A percentile compares a stretch with the other conserved stretches of the same genome.
phyloP scores from a whole-genome alignment of 1,140 invertebrate genomes.

The Helicorthomorpha holstii region DNA sequence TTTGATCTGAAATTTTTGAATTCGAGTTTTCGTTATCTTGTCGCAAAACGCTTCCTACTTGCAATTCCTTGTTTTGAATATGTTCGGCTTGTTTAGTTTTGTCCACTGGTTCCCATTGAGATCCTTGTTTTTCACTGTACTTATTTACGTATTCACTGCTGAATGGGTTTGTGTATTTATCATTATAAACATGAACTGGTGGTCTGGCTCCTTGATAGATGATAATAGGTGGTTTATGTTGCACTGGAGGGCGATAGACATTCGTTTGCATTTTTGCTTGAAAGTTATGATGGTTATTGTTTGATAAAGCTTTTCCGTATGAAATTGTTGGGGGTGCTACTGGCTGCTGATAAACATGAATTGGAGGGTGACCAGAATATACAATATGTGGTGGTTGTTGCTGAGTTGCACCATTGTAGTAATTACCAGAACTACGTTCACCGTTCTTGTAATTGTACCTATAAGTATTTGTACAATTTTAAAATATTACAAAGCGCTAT shows the following conservation, averaged over 20 bases:
- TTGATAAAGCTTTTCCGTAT: neutral
- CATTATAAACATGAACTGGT: conserved; percentile 23
- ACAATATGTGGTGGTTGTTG: conserved; percentile 22
- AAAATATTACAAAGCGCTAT: no score
- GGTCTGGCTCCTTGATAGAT: conserved; percentile 28
- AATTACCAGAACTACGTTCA: no score
- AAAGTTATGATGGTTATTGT: neutral
- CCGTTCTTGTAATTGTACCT: neutral
- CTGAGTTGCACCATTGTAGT: conserved; percentile 2
- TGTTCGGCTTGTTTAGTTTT: no score
- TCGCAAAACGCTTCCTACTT: no score
- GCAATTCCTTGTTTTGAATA: no score
- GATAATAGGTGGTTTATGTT: conserved; percentile 27
- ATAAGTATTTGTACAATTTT: neutral
- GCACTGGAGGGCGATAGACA: conserved; percentile 9
- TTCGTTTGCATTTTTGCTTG: conserved; percentile 2
- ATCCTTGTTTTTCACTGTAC: neutral
- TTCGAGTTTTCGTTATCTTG: no score
- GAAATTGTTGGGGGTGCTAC: neutral
- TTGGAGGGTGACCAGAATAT: conserved; percentile 26
- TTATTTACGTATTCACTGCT: neutral
- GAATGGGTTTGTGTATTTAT: neutral
- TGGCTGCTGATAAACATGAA: conserved; percentile 24
- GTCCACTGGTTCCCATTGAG: neutral
- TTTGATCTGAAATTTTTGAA: no score